A percentile compares a stretch with the other conserved stretches of the same genome.
These are phyloP conservation scores for Pelvicachromis taeniatus DNA, from an alignment of 2,113 vertebrate genomes.

Conservation along the genomic window DNA sequence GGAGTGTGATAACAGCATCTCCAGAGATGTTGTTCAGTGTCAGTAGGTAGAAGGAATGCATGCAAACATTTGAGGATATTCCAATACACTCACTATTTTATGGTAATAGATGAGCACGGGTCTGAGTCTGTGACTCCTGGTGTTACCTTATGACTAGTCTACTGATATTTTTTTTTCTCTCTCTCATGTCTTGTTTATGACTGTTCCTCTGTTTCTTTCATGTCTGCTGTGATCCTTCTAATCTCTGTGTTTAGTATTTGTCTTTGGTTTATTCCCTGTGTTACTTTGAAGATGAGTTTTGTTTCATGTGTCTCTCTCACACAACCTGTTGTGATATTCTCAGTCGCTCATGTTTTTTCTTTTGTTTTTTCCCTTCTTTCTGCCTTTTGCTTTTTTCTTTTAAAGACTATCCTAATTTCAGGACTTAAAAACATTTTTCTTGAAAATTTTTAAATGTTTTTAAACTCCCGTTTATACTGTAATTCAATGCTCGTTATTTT, in stretches of 20 bases:
- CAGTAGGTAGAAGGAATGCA: neutral
- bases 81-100: neutral
- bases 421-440: neutral
- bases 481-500: neutral
- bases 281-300: neutral
- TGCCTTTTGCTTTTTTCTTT: fast-evolving
- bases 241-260: neutral
- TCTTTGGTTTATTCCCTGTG: neutral
- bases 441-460: neutral
- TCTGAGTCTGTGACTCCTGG: neutral
- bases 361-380: neutral
- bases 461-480: neutral
- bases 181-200: neutral
- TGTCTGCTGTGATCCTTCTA: neutral
- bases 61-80: neutral
- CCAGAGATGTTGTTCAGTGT: neutral
- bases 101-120: neutral
- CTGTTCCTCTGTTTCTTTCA: neutral
- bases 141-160: neutral
- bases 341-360: neutral
- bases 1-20: neutral
- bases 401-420: neutral
- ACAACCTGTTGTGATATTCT: neutral
- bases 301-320: neutral
- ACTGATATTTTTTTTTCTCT: neutral